A percentile compares a stretch with the other conserved stretches of the same genome.
Evolutionary conservation across 1,140 invertebrate genomes (phyloP).

Genomic region (Lucilia sericata): DNA sequence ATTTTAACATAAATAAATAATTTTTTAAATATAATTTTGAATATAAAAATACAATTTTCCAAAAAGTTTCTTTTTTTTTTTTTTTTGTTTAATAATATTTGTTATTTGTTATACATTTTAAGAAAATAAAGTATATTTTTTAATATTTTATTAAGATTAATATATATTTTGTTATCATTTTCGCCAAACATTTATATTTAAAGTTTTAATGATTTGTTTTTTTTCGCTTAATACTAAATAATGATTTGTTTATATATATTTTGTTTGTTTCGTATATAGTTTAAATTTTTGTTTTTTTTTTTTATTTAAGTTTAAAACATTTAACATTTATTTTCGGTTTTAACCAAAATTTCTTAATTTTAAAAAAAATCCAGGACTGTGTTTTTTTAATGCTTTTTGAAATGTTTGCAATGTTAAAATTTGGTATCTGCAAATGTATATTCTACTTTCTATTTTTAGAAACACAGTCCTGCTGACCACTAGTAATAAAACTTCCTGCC

Average conservation of each 20-base stretch:
- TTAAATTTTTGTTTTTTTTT: neutral
- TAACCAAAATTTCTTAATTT: neutral
- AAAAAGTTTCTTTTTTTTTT: constrained; percentile 26
- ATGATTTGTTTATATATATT: constrained; percentile 16
- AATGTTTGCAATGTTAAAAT: too few relatives aligned
- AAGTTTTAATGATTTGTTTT: neutral
- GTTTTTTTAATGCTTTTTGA: too few relatives aligned
- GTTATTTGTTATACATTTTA: constrained; percentile 30
- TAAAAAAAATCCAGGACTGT: neutral
- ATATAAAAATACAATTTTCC: constrained; percentile 44
- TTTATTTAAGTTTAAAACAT: constrained; percentile 30
- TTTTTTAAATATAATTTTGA: constrained; percentile 37
- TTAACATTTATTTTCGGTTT: constrained; percentile 24
- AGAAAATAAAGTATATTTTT: constrained; percentile 35
- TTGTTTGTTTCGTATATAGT: constrained; percentile 6
- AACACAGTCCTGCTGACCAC: too few relatives aligned
- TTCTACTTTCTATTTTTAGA: too few relatives aligned
- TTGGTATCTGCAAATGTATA: too few relatives aligned
- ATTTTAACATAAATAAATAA: neutral
- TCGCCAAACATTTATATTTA: neutral
- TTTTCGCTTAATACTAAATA: constrained; percentile 8
- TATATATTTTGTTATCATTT: neutral
- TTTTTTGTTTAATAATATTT: neutral
- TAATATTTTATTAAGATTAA: neutral
- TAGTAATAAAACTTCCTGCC: too few relatives aligned